Base-by-base conservation (phyloP, 1,140 invertebrate genomes). In the Venustaconcha ellipsiformis region DNA sequence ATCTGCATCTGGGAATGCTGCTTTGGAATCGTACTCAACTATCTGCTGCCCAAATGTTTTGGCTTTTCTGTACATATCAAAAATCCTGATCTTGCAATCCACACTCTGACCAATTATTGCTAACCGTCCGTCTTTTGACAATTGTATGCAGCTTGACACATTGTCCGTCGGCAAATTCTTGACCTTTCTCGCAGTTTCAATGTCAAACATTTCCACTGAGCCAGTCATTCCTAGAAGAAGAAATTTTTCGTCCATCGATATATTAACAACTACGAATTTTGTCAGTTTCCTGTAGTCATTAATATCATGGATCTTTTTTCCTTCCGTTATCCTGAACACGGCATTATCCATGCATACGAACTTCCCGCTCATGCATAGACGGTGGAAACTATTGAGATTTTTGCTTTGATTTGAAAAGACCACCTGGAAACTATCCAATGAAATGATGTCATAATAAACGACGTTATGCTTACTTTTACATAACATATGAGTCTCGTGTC, bases 341-440 rank as follows among this genome's bases (percentile, higher is more conserved):
- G 75, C 70, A 59, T 72, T 77, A 59, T 77, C 75, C 63, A 77
- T 72, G 37, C 75, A 77, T 26, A 72, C 12, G 48, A 60, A 70
- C 55, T 72, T 72, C 37, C 55, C 37, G 57, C 75, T 64, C 6
- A 72, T 55, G 26, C 56, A 60, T 20, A 68, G 60, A 4, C 57
- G 18, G 56, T 77, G 75, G 48, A 37, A 37, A 13, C 20, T 15
- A n/a, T 70, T 57, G 17, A 18, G 14, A 8, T 57, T 23, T 2
- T 63, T 64, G 23, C 59, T 18, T 68, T 72, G 72, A 48, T 77
- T 63, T 37, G 58, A 20, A 20, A 55, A 20, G n/a, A 71, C 60
- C 14, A 77, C 57, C 63, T 67, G 55, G 30, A 77, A 23, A 60
- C 57, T 72, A 23, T 77, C 75, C 15, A 66, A 60, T 55, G 72